Percentiles rank a stretch among this genome's conserved stretches.
These are phyloP conservation scores for Gobio occitaniae DNA, from an alignment of 2,797 vertebrate species.

Conservation along the genomic window DNA sequence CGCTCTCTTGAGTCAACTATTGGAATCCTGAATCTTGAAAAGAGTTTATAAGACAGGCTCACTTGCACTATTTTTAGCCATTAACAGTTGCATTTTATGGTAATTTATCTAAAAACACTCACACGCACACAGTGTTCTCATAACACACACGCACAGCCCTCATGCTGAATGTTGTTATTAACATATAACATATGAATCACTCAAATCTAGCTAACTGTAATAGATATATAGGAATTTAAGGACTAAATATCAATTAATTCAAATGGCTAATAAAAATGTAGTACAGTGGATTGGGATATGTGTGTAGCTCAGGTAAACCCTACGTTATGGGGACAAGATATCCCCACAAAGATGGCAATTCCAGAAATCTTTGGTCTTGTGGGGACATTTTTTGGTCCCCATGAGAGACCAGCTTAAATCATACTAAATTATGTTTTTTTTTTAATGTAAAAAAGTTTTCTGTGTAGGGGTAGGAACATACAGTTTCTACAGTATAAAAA, in stretches of 20 bases:
- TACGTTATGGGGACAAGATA: too few relatives aligned
- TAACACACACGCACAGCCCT: neutral
- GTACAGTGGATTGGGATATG: neutral
- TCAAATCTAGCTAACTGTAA: neutral
- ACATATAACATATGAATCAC: neutral
- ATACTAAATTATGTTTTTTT: neutral
- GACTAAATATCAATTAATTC: neutral
- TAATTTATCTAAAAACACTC: neutral
- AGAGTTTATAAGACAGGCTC: constrained; percentile 1
- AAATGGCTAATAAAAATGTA: neutral
- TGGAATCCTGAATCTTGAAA: constrained; percentile 29
- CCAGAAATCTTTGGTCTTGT: neutral
- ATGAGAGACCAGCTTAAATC: neutral
- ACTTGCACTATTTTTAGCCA: neutral
- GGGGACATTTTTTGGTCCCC: neutral
- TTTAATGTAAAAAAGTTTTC: neutral
- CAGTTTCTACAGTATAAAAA: too few relatives aligned
- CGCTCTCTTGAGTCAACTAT: neutral
- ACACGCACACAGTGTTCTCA: neutral
- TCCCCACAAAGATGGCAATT: too few relatives aligned
- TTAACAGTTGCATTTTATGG: neutral
- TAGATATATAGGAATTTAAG: neutral
- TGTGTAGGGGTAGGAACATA: neutral
- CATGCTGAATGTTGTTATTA: neutral
- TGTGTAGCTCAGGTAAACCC: neutral